Evolutionary conservation across 2,113 vertebrate species (phyloP), one percentile per base, ranked within the genome.

Genomic region (Pterophyllum scalare): DNA sequence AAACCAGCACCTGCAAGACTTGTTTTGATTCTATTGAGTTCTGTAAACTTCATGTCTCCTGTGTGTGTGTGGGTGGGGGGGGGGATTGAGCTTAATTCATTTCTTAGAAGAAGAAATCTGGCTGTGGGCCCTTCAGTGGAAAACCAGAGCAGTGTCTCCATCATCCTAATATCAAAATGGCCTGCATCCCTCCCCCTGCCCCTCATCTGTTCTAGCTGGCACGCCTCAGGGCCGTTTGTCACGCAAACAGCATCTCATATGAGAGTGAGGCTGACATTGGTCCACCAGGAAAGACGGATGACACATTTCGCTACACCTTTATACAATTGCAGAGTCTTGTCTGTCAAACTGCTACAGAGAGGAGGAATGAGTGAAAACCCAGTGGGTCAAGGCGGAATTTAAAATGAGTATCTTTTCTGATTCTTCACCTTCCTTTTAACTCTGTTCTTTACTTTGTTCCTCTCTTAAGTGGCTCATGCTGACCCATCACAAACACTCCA

Each of bases 141-240:
- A 84, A 91, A 80, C 22, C 79, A 54, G 60, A 87, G 84, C 85
- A 49, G 87, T 56, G 35, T 92, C 91, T 93, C 85, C 84, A 91
- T 90, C 89, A 89, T 90, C 85, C 86, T 88, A 87, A 90, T 92
- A 91, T 91, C 90, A 89, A 94, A 93, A 93, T 88, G 86, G 86
- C 81, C 80, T 20, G 11, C 60, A n/a, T 80, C 61, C 77, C 76
- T 81, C 84, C 82, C 22, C 43, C 74, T 72, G 79, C 64, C 89
- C 56, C 88, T 82, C 72, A 56, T 85, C 80, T 72, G 70, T 81
- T 79, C 70, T 46, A 70, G 59, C 90, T 89, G 87, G 62, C 82
- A 70, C 31, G 26, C 89, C 75, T 80, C 85, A 2, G 81, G 58
- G 75, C 84, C 78, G 59, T 91, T 90, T 89, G 91, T 93, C 91